phyloP scores from a whole-genome alignment of 2,888 invertebrate species.

The Himalopsyche kuldschensis region DNA sequence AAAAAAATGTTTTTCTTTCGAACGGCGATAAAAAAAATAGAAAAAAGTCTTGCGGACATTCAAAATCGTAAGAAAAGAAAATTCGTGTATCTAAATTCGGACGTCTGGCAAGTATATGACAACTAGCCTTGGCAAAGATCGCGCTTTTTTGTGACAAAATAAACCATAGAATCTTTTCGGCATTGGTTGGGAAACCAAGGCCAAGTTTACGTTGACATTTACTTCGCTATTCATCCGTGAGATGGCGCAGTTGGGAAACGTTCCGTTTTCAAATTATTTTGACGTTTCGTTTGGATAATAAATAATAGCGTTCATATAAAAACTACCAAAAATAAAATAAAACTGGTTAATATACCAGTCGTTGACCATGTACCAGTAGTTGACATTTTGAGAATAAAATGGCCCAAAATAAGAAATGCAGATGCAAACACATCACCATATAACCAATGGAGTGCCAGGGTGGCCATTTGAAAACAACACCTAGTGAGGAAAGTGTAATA shows the following conservation, averaged over 20 bases:
- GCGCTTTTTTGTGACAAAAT: not conserved
- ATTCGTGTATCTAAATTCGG: not conserved
- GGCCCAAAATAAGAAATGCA: too few relatives aligned
- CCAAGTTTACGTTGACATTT: not conserved
- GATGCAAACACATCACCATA: too few relatives aligned
- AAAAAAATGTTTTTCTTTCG: not conserved
- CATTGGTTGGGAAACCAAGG: not conserved
- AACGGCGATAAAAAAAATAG: not conserved
- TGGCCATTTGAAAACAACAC: too few relatives aligned
- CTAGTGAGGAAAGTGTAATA: too few relatives aligned
- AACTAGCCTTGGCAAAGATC: not conserved
- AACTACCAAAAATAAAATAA: too few relatives aligned
- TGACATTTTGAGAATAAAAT: too few relatives aligned
- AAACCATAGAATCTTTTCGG: not conserved
- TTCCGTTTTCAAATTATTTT: not conserved
- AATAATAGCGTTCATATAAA: too few relatives aligned
- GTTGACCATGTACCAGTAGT: too few relatives aligned
- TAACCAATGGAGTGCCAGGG: too few relatives aligned
- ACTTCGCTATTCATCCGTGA: too few relatives aligned
- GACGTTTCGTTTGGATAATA: too few relatives aligned
- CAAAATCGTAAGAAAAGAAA: not conserved
- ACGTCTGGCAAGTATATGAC: not conserved
- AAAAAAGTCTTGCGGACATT: not conserved
- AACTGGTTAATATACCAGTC: too few relatives aligned
- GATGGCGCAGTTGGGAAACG: not conserved